Evolutionary conservation across 1,140 invertebrate genomes (phyloP).

Genomic region (Meloidogyne hapla): DNA sequence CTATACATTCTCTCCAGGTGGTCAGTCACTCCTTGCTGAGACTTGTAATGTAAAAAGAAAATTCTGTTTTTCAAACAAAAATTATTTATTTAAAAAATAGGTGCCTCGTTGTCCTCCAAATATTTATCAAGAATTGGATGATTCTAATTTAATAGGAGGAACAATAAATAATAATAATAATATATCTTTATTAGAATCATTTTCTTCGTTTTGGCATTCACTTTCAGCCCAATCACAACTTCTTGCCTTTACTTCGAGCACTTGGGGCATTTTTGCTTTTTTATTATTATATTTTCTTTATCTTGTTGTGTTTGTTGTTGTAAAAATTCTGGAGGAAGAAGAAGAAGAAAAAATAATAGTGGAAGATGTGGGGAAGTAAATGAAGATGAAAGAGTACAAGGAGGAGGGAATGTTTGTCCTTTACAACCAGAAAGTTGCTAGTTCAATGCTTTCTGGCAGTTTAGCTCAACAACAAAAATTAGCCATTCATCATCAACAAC

Average conservation of each 20-base stretch:
- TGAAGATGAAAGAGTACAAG: background rate
- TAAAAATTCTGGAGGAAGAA: slow-evolving; percentile 17
- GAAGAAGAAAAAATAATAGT: slow-evolving; percentile 29
- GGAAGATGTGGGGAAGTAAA: background rate
- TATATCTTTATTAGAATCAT: too few species aligned
- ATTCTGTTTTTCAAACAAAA: background rate
- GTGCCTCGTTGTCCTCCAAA: slow-evolving; percentile 36
- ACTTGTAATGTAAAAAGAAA: slow-evolving; percentile 73
- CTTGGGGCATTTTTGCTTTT: slow-evolving; percentile 35
- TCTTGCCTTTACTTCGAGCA: slow-evolving; percentile 29
- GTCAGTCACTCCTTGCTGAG: slow-evolving; percentile 68
- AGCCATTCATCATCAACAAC: slow-evolving; percentile 11
- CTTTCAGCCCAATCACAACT: slow-evolving; percentile 41
- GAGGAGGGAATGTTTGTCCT: background rate
- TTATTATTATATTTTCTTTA: slow-evolving; percentile 41
- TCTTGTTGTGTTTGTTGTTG: slow-evolving; percentile 49
- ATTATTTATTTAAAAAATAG: background rate
- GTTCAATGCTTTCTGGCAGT: slow-evolving; percentile 42
- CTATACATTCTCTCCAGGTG: slow-evolving; percentile 68
- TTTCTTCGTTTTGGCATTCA: slow-evolving; percentile 42
- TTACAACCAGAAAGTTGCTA: slow-evolving; percentile 37
- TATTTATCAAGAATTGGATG: slow-evolving; percentile 33
- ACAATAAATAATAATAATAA: background rate
- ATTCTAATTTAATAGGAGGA: slow-evolving; percentile 25
- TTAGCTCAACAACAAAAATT: slow-evolving; percentile 22